Percentiles rank a stretch among this genome's conserved stretches.
Evolutionary conservation across 2,113 vertebrate species (phyloP).

Genomic region (Archilochus colubris): DNA sequence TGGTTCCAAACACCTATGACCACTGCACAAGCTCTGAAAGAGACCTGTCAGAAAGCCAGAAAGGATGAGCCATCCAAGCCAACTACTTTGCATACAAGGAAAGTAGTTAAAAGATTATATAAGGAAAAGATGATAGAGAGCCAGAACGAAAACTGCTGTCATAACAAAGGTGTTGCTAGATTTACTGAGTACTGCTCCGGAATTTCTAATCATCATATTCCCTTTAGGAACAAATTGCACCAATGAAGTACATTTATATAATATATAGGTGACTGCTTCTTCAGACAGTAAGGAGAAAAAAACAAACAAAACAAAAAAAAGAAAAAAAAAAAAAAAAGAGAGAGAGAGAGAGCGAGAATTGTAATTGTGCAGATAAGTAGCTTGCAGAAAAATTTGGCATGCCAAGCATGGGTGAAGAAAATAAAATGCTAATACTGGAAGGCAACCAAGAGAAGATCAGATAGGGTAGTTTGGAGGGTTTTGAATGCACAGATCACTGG

Average conservation of each 20-base stretch:
- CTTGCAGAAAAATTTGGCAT: background rate
- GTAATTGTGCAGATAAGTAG: background rate
- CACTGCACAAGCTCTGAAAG: background rate
- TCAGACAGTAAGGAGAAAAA: background rate
- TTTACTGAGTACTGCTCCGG: background rate
- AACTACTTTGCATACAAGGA: background rate
- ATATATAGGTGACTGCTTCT: conserved; percentile 8
- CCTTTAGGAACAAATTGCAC: background rate
- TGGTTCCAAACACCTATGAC: background rate
- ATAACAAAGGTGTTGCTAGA: conserved; percentile 36
- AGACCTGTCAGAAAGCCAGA: conserved; percentile 2
- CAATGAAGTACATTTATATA: background rate
- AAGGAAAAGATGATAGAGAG: background rate
- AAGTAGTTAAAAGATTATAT: background rate
- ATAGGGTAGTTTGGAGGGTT: background rate
- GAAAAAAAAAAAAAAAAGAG: background rate
- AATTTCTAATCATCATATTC: conserved; percentile 6
- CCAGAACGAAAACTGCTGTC: background rate
- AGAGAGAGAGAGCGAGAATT: background rate
- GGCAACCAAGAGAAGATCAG: background rate
- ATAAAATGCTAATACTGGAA: conserved; percentile 33
- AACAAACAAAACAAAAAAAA: background rate
- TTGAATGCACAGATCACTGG: conserved; percentile 41
- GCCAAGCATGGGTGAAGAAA: conserved; percentile 36
- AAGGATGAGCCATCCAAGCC: background rate